phyloP scores from a whole-genome alignment of 2,797 vertebrate genomes.

The Cossypha caffra region DNA sequence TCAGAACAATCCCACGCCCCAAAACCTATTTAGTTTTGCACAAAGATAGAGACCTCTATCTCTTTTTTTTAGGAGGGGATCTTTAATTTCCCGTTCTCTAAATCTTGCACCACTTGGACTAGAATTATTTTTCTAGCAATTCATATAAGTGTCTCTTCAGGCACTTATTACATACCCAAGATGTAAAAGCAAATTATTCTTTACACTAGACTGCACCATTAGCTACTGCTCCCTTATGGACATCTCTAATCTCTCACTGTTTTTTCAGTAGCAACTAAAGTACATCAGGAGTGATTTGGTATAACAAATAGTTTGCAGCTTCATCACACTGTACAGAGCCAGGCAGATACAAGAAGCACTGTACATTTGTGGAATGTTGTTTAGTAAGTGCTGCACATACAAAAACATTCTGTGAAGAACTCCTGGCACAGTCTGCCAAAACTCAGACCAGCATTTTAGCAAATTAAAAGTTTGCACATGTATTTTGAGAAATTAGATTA shows the following conservation, averaged over 20 bases:
- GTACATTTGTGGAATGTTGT: not conserved
- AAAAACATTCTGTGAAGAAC: not conserved
- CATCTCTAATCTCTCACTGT: not conserved
- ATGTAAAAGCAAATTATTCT: not conserved
- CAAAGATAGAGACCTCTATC: not conserved
- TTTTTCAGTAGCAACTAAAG: not conserved
- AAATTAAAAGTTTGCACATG: not conserved
- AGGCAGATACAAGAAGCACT: not conserved
- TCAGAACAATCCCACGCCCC: not conserved
- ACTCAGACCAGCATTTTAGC: not conserved
- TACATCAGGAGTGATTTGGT: not conserved
- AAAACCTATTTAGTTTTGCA: not conserved
- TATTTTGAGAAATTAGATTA: not conserved
- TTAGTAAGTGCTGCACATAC: not conserved
- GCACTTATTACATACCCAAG: not conserved
- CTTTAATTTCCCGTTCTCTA: not conserved
- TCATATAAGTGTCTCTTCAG: not conserved
- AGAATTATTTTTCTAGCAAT: not conserved
- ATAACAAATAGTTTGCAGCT: not conserved
- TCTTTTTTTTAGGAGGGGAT: not conserved
- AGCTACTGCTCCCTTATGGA: not conserved
- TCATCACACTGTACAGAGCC: not conserved
- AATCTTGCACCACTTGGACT: not conserved
- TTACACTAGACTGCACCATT: not conserved
- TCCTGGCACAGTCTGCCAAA: not conserved